Percentiles rank a stretch among this genome's conserved stretches.
Conservation (phyloP, 2,113 vertebrate genomes). For the Chlamydotis undulata region DNA sequence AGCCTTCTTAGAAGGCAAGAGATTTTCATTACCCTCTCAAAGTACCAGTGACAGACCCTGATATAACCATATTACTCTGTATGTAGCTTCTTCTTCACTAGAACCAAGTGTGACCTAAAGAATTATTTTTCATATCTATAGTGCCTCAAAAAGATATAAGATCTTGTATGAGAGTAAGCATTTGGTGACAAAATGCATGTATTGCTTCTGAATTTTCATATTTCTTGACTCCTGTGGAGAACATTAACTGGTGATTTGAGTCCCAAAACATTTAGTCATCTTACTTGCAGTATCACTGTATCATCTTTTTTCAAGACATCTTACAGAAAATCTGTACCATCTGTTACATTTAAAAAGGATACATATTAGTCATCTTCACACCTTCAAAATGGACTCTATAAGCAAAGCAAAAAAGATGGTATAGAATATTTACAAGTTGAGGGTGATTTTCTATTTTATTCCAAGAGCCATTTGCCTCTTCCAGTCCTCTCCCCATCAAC, state of each 20-base stretch:
- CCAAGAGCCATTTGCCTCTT: not conserved
- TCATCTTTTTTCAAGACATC: not conserved
- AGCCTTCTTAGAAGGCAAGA: not conserved
- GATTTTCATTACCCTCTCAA: not conserved
- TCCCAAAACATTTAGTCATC: not conserved
- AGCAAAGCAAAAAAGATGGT: not conserved
- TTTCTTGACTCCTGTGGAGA: not conserved
- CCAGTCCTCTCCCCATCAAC: not conserved
- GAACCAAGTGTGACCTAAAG: not conserved
- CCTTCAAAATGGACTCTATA: not conserved
- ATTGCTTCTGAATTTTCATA: not conserved
- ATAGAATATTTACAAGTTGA: not conserved
- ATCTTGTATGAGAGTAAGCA: not conserved
- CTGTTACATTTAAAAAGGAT: not conserved
- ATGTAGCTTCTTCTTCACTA: not conserved
- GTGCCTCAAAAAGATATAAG: not conserved
- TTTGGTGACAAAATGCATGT: not conserved
- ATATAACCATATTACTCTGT: not conserved
- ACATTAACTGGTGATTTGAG: not conserved
- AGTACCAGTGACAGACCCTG: too few species aligned
- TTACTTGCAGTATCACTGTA: not conserved
- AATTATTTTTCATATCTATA: not conserved
- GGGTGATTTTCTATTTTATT: not conserved
- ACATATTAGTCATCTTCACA: not conserved
- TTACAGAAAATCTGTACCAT: constrained; percentile 25